Conservation (phyloP, 2,797 vertebrate species). For the Pangasius djambal region DNA sequence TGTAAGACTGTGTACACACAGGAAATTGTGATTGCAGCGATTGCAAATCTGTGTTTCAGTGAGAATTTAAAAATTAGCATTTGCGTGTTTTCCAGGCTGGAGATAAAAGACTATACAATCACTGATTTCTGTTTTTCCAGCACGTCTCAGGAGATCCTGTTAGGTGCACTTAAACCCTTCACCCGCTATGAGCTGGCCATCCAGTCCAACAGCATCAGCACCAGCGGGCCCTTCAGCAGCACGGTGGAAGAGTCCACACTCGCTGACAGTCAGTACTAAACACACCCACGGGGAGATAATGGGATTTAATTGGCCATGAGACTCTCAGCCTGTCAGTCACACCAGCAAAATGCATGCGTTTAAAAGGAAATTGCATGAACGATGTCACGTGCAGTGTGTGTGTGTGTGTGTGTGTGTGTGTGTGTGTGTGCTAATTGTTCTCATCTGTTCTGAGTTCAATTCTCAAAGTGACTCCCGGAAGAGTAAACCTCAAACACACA, state of each 20-base stretch:
- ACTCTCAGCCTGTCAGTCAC: constrained; percentile 43
- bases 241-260: constrained; percentile 90
- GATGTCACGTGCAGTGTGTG: not conserved
- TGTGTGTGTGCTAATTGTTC: not conserved
- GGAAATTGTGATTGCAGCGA: not conserved
- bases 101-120: not conserved
- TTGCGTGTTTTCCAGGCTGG: not conserved
- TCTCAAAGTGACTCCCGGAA: not conserved
- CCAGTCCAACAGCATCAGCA: constrained; percentile 88
- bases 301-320: constrained; percentile 59
- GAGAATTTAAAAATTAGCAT: too few species aligned
- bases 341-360: not conserved
- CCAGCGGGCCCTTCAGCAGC: constrained; percentile 87
- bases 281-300: constrained; percentile 55
- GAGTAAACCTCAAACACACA: not conserved
- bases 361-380: not conserved
- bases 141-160: constrained; percentile 88
- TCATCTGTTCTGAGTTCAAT: not conserved
- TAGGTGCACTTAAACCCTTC: constrained; percentile 90
- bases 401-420: constrained; percentile 1
- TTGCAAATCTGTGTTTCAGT: not conserved
- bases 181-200: constrained; percentile 94
- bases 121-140: constrained; percentile 65
- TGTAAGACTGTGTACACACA: not conserved
- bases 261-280: constrained; percentile 85